These are phyloP conservation scores for Lasioglossum lativentre DNA, from an alignment of 2,888 invertebrate species.

Conservation along the genomic window DNA sequence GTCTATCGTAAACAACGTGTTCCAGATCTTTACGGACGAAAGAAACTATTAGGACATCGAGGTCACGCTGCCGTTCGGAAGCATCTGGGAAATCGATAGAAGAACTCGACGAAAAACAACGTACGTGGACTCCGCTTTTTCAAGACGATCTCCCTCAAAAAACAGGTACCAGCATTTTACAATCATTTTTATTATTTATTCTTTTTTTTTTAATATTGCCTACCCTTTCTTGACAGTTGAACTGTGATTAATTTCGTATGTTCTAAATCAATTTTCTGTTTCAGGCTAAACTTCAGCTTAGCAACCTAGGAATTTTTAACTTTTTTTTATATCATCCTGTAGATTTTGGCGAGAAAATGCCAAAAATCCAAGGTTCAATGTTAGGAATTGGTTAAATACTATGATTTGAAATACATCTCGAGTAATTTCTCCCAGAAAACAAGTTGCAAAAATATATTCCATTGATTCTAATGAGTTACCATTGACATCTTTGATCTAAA, in stretches of 20 bases:
- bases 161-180: neutral
- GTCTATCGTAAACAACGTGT: conserved; percentile 21
- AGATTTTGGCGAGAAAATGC: too few species aligned
- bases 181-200: neutral
- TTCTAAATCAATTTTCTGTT: too few species aligned
- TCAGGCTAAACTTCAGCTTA: too few species aligned
- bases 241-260: too few species aligned
- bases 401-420: too few species aligned
- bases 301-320: too few species aligned
- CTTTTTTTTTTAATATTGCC: too few species aligned
- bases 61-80: neutral
- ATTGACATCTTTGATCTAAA: neutral
- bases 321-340: too few species aligned
- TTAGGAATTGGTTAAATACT: too few species aligned
- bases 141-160: neutral
- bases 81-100: neutral
- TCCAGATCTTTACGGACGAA: conserved; percentile 19
- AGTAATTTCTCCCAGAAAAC: neutral
- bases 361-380: too few species aligned
- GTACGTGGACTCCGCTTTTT: neutral
- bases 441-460: neutral
- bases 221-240: too few species aligned
- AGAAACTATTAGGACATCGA: neutral
- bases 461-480: neutral
- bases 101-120: neutral